These are phyloP conservation scores for Drosophila sulfurigaster DNA, from an alignment of 1,140 invertebrate genomes.

Conservation along the genomic window DNA sequence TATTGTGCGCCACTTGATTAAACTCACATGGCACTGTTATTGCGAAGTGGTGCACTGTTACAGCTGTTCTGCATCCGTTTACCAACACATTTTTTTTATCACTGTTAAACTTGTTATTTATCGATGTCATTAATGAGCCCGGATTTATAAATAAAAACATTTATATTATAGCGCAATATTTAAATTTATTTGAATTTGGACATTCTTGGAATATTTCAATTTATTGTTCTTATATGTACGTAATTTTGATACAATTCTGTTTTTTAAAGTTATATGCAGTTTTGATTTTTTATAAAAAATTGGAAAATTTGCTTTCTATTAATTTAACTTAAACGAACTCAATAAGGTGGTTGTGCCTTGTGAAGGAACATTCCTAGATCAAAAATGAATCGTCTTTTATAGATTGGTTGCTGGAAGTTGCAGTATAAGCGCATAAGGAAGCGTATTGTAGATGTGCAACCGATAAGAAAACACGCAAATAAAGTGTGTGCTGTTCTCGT, in stretches of 20 bases:
- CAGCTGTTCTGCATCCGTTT: too few species aligned
- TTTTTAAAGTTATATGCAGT: constrained; percentile 36
- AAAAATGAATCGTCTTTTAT: constrained; percentile 60
- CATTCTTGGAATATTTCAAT: constrained; percentile 44
- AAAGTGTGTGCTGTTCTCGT: constrained; percentile 13
- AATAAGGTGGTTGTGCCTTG: constrained; percentile 64
- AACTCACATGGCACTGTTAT: too few species aligned
- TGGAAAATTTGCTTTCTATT: constrained; percentile 37
- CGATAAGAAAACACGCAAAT: constrained; percentile 42
- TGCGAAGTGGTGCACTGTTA: too few species aligned
- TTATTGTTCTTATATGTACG: constrained; percentile 44
- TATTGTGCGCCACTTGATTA: too few species aligned
- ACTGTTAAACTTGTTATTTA: too few species aligned
- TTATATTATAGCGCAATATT: neutral
- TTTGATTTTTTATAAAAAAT: constrained; percentile 55
- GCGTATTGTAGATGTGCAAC: constrained; percentile 26
- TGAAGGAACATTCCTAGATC: constrained; percentile 61
- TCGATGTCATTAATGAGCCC: too few species aligned
- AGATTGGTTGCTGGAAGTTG: constrained; percentile 22
- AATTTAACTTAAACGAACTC: constrained; percentile 57
- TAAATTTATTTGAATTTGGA: neutral
- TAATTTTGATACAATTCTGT: constrained; percentile 40
- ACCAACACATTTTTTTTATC: too few species aligned
- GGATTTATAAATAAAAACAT: too few species aligned
- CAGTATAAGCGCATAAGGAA: constrained; percentile 28